Conservation (phyloP, 1,140 invertebrate genomes). For the Conus betulinus region DNA sequence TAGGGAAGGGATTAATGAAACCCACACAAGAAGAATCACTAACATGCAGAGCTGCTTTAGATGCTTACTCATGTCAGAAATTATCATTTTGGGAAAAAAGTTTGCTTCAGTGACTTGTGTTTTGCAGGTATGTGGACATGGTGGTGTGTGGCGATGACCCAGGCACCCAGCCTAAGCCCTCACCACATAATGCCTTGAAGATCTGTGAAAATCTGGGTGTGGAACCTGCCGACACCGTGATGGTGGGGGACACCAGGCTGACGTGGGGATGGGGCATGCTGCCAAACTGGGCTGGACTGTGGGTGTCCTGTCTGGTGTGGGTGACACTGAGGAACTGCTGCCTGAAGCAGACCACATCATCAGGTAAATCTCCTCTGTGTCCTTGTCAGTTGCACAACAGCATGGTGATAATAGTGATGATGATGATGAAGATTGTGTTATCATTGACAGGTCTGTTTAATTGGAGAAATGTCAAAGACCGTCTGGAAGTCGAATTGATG, state of each 20-base stretch:
- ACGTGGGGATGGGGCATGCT: conserved; percentile 76
- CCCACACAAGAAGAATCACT: too few species aligned
- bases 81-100: too few species aligned
- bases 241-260: conserved; percentile 78
- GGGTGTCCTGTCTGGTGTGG: conserved; percentile 74
- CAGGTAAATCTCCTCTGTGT: background rate
- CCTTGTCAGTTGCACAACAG: too few species aligned
- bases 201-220: conserved; percentile 75
- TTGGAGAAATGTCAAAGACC: too few species aligned
- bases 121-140: conserved; percentile 66
- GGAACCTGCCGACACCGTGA: conserved; percentile 72
- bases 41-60: too few species aligned
- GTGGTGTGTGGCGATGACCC: conserved; percentile 77
- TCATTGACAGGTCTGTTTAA: too few species aligned
- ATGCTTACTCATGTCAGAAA: too few species aligned
- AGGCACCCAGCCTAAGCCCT: conserved; percentile 75
- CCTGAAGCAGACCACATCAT: conserved; percentile 69
- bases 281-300: conserved; percentile 76
- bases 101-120: background rate
- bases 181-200: conserved; percentile 75
- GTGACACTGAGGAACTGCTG: conserved; percentile 61
- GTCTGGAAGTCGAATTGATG: too few species aligned
- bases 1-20: too few species aligned
- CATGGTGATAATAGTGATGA: too few species aligned
- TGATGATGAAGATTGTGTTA: too few species aligned